Evolutionary conservation across 2,888 invertebrate species (phyloP).

Genomic region (Bimastos eiseni): DNA sequence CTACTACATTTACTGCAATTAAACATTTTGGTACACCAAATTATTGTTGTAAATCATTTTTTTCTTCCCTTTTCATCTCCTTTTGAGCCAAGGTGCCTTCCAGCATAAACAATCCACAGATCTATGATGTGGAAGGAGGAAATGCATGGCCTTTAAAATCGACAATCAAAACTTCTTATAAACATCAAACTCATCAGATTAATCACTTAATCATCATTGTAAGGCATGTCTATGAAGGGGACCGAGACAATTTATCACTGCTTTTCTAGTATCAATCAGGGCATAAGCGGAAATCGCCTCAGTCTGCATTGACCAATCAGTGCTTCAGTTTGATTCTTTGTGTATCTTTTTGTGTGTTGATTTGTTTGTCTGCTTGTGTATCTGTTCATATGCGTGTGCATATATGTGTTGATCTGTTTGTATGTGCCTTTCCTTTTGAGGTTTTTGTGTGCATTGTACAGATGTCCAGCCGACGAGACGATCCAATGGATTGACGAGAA

Average conservation of each 20-base stretch:
- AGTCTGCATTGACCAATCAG: no score
- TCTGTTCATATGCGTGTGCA: no score
- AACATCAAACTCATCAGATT: not conserved
- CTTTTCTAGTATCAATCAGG: no score
- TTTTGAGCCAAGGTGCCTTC: not conserved
- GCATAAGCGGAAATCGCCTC: no score
- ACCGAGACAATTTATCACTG: no score
- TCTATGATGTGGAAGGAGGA: not conserved
- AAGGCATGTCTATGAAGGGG: not conserved
- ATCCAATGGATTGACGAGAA: not conserved
- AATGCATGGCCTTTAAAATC: not conserved
- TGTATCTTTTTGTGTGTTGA: no score
- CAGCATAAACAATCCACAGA: not conserved
- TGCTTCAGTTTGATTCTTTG: no score
- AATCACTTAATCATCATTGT: not conserved
- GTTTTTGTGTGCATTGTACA: not conserved
- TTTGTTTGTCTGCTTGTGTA: no score
- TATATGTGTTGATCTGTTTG: no score
- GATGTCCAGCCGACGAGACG: not conserved
- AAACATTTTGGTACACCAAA: not conserved
- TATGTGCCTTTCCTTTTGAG: not conserved
- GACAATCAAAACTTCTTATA: not conserved
- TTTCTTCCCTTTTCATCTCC: not conserved
- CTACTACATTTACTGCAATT: not conserved
- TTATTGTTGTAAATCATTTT: not conserved